Evolutionary conservation across 2,113 vertebrate genomes (phyloP).

Genomic region (Gorsachius goisagi): DNA sequence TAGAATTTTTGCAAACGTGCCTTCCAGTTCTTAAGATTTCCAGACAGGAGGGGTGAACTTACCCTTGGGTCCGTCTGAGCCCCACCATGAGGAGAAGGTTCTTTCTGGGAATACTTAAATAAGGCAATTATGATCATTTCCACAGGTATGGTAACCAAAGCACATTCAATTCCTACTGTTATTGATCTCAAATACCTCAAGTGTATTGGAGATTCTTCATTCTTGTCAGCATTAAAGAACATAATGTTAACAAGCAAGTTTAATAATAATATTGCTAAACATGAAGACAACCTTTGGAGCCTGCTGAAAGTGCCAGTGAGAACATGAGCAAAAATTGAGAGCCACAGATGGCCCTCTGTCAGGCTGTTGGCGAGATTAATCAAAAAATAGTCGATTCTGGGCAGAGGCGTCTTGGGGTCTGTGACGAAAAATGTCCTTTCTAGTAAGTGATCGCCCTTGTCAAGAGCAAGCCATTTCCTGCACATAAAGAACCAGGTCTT

Average conservation of each 20-base stretch:
- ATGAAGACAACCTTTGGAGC: constrained; percentile 70
- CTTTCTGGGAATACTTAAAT: constrained; percentile 61
- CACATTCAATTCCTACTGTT: constrained; percentile 63
- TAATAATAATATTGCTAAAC: constrained; percentile 63
- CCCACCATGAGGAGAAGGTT: background rate
- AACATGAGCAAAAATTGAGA: constrained; percentile 48
- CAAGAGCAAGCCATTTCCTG: constrained; percentile 65
- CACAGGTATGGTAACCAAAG: constrained; percentile 58
- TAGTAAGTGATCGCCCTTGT: background rate
- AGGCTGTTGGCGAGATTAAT: constrained; percentile 37
- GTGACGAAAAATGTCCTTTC: constrained; percentile 39
- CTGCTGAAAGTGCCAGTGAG: constrained; percentile 18
- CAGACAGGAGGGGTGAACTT: background rate
- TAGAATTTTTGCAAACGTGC: background rate
- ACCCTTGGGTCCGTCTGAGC: background rate
- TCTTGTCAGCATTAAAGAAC: constrained; percentile 56
- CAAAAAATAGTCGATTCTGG: constrained; percentile 55
- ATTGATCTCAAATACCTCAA: background rate
- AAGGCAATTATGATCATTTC: constrained; percentile 51
- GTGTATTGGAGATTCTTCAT: background rate
- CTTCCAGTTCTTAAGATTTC: background rate
- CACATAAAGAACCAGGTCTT: constrained; percentile 73
- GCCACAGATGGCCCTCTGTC: constrained; percentile 52
- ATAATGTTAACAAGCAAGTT: constrained; percentile 66
- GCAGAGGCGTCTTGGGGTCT: background rate